Conservation (phyloP, 2,797 vertebrate species). For the Malurus leucopterus region DNA sequence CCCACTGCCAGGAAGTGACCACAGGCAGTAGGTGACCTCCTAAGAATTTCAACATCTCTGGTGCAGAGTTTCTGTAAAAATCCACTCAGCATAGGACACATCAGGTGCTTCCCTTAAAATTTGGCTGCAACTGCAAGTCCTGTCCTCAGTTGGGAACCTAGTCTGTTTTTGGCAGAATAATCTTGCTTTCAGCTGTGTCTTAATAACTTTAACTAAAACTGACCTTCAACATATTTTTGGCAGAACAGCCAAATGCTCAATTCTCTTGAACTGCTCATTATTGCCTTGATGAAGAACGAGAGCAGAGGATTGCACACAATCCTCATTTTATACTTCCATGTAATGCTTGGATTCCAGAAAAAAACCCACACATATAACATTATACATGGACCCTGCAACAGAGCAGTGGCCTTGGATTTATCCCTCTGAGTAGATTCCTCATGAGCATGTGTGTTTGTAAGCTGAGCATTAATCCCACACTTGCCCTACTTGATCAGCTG, state of each 20-base stretch:
- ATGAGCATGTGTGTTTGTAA: background rate
- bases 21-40: background rate
- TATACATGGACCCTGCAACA: background rate
- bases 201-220: background rate
- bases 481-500: background rate
- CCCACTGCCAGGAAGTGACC: background rate
- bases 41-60: background rate
- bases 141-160: background rate
- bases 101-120: background rate
- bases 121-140: background rate
- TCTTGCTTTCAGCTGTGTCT: background rate
- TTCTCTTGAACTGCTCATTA: background rate
- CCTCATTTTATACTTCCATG: background rate
- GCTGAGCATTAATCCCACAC: background rate
- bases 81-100: accelerated
- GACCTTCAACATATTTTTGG: background rate
- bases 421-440: background rate
- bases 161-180: background rate
- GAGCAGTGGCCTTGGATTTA: background rate
- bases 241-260: background rate
- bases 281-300: background rate
- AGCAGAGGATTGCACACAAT: background rate
- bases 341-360: background rate
- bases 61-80: background rate
- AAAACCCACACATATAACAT: background rate